phyloP scores from a whole-genome alignment of 2,113 vertebrate genomes.

The Ceyx margarethae region DNA sequence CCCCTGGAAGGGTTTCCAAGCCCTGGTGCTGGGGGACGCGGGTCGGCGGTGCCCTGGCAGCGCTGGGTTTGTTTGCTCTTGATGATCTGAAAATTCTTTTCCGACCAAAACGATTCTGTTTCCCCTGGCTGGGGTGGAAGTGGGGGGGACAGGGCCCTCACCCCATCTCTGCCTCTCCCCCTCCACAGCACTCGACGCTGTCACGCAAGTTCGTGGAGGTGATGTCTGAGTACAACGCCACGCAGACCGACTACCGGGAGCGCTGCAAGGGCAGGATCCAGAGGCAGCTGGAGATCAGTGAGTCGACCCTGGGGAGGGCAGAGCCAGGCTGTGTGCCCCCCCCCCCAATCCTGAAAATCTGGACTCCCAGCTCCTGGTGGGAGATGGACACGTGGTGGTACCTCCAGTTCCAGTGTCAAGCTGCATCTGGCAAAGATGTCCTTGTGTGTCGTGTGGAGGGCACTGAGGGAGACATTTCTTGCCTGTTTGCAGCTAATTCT shows the following conservation, averaged over 20 bases:
- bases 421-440: not conserved
- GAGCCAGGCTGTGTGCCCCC: not conserved
- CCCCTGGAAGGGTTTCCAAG: not conserved
- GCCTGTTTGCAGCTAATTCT: not conserved
- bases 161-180: not conserved
- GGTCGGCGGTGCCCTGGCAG: not conserved
- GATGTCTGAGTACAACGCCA: constrained; percentile 84
- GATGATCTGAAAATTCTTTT: not conserved
- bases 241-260: constrained; percentile 82
- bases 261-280: constrained; percentile 86
- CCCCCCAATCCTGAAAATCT: not conserved
- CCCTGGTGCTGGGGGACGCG: not conserved
- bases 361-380: rapidly evolving
- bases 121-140: rapidly evolving
- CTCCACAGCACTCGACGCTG: constrained; percentile 77
- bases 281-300: constrained; percentile 85
- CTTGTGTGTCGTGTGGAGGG: not conserved
- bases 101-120: not conserved
- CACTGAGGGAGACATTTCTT: not conserved
- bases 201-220: constrained; percentile 86
- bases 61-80: too few species aligned
- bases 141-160: not conserved
- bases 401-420: not conserved
- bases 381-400: rapidly evolving
- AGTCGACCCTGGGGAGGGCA: not conserved